Evolutionary conservation across 23 tunicate genomes (phyloP), one percentile per base, ranked within the genome.

Genomic region (Diplosoma virens): DNA sequence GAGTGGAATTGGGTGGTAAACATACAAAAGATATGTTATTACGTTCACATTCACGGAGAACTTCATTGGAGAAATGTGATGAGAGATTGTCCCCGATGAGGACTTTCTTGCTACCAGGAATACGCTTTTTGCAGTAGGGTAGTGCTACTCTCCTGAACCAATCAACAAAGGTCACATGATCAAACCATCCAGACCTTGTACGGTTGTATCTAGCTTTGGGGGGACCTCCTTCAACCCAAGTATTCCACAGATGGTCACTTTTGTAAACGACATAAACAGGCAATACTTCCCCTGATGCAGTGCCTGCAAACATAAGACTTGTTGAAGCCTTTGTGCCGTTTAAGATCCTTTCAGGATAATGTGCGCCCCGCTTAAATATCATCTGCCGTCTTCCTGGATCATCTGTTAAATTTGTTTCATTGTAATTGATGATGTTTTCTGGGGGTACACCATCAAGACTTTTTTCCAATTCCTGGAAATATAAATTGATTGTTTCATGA

Each of bases 191-290:
- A 20, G 37, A 59, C 41, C 27, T 78, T 22, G 83, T 59, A 14
- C 74, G 73, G 58, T 78, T 78, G 83, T 78, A 78, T n/a, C 74
- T 64, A 5, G 83, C 59, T 21, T 26, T 25, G 7, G 70, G 47
- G 20, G 81, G 81, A 25, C 81, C 79, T 25, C 81, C 81, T 58
- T 76, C 27, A 32, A n/a, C 2, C 81, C 81, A 76, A n/a, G 45
- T 29, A 24, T 23, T 33, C 81, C 81, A 76, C 27, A 76, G 9
- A 76, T 76, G 46, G 25, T 60, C 81, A 53, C 59, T 27, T 33
- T 76, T 76, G 24, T 59, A 76, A 7, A 76, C 72, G 7, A 55
- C 47, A 33, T 27, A 59, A 23, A 33, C 22, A 5, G 83, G 59
- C 35, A 78, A 25, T 3, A 78, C 56, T 4, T 23, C 2, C 22